Evolutionary conservation across 2,113 vertebrate genomes (phyloP).

Genomic region (Deroptyus accipitrinus): DNA sequence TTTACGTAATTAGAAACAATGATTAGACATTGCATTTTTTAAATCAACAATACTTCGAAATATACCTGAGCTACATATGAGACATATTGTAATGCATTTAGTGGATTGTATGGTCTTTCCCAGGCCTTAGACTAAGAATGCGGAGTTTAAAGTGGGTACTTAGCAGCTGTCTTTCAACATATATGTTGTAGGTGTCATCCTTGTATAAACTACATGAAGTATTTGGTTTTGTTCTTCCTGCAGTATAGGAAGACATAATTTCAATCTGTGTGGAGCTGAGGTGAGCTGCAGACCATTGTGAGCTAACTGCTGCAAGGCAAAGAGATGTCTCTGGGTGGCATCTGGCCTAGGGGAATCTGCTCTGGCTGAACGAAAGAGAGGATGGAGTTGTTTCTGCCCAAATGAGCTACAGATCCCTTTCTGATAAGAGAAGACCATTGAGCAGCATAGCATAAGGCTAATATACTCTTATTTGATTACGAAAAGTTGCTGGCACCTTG

Average conservation of each 20-base stretch:
- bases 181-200: neutral
- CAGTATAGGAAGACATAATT: neutral
- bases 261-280: neutral
- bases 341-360: neutral
- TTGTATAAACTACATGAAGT: neutral
- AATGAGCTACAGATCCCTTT: neutral
- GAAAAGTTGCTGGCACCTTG: neutral
- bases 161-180: neutral
- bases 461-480: neutral
- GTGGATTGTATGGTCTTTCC: neutral
- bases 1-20: neutral
- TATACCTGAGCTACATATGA: neutral
- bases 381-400: neutral
- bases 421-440: neutral
- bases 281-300: accelerated
- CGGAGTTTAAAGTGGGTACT: neutral
- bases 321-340: neutral
- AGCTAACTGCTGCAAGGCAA: neutral
- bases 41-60: neutral
- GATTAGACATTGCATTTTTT: neutral
- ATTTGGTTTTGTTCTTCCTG: neutral
- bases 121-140: neutral
- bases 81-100: neutral
- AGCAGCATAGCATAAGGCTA: neutral
- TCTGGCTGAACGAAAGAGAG: neutral